phyloP scores from a whole-genome alignment of 1,140 invertebrate species.

The Ips nitidus region DNA sequence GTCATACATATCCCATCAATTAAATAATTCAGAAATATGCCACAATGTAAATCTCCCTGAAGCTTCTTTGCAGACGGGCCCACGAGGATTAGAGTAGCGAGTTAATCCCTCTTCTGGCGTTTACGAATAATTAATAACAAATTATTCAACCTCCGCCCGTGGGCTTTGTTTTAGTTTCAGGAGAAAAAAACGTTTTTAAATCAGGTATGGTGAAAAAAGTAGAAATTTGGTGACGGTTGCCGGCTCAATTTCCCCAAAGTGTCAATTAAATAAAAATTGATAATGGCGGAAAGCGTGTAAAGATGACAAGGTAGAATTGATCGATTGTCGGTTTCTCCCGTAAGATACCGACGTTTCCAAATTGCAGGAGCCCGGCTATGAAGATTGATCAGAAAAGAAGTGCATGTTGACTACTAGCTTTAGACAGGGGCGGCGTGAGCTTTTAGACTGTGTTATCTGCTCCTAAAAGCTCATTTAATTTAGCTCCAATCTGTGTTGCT shows the following conservation, averaged over 20 bases:
- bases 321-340: not conserved
- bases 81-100: not conserved
- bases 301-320: conserved; percentile 5
- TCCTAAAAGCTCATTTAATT: too few relatives aligned
- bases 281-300: not conserved
- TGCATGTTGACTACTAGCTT: too few relatives aligned
- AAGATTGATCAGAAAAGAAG: too few relatives aligned
- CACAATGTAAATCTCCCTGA: not conserved
- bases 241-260: conserved; percentile 1
- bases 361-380: not conserved
- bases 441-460: too few relatives aligned
- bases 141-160: not conserved
- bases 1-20: not conserved
- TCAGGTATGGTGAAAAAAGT: not conserved
- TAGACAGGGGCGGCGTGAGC: too few relatives aligned
- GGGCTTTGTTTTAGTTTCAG: too few relatives aligned
- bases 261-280: conserved; percentile 7
- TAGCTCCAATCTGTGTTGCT: too few relatives aligned
- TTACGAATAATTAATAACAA: not conserved
- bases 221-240: not conserved
- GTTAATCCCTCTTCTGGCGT: not conserved
- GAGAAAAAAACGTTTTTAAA: too few relatives aligned
- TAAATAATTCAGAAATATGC: conserved; percentile 5
- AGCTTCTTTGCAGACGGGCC: not conserved
- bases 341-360: not conserved